phyloP scores from a whole-genome alignment of 2,113 vertebrate genomes.

The Shinisaurus crocodilurus region DNA sequence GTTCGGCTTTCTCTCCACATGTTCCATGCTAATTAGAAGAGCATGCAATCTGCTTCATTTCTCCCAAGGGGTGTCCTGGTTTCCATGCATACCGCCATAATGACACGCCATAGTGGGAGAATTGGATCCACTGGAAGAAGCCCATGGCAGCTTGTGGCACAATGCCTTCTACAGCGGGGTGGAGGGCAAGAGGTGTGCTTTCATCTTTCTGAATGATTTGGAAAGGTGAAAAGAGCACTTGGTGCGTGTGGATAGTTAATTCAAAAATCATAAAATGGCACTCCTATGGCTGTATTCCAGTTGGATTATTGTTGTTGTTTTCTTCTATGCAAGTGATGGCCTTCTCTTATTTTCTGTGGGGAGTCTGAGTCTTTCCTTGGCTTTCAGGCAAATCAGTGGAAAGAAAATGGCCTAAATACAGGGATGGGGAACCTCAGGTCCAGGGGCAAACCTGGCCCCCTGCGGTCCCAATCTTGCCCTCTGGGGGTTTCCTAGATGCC shows the following conservation, averaged over 20 bases:
- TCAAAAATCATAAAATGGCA: neutral
- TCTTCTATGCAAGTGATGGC: neutral
- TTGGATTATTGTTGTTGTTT: neutral
- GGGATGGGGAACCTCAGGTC: no score
- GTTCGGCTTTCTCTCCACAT: no score
- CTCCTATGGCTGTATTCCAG: no score
- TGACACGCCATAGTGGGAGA: neutral
- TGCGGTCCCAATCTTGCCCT: no score
- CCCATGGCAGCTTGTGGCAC: neutral
- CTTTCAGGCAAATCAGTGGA: neutral
- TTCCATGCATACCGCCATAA: conserved; percentile 1
- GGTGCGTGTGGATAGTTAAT: neutral
- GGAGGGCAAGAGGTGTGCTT: neutral
- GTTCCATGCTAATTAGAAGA: accelerated
- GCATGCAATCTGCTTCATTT: neutral
- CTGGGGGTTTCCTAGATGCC: no score
- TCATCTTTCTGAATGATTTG: neutral
- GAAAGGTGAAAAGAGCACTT: no score
- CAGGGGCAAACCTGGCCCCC: no score
- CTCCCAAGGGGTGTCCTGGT: accelerated
- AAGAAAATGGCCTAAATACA: neutral
- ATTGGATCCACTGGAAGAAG: neutral
- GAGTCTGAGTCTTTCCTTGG: neutral
- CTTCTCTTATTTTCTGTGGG: neutral
- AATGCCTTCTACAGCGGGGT: neutral